These are phyloP conservation scores for Nomada ferruginata DNA, from an alignment of 2,888 invertebrate species.

Conservation along the genomic window DNA sequence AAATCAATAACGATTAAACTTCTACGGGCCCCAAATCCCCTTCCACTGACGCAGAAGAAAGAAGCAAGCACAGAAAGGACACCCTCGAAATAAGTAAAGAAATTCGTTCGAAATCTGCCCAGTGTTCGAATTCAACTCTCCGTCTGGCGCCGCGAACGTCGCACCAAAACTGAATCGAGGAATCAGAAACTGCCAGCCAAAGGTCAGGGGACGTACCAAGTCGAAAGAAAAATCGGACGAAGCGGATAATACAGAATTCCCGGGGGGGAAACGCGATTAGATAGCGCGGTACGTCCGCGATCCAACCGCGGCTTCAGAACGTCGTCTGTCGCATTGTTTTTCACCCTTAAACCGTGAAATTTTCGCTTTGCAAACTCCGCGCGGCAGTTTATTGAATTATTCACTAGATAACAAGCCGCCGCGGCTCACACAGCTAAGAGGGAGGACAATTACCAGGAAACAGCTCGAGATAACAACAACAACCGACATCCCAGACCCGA, in stretches of 20 bases:
- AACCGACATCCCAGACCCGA: constrained; percentile 73
- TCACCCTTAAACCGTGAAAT: constrained; percentile 75
- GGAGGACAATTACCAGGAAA: constrained; percentile 83
- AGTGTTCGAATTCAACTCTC: too few species aligned
- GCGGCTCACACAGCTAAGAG: constrained; percentile 74
- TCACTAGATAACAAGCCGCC: constrained; percentile 82
- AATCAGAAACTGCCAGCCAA: too few species aligned
- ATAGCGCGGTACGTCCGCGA: background rate
- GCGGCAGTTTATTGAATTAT: constrained; percentile 82
- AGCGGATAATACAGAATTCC: constrained; percentile 18
- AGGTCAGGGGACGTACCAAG: too few species aligned
- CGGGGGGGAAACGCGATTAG: constrained; percentile 26
- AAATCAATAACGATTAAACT: too few species aligned
- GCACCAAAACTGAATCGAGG: background rate
- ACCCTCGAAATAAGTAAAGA: too few species aligned
- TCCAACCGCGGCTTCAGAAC: background rate
- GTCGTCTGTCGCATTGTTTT: constrained; percentile 69
- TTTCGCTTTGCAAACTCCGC: constrained; percentile 74
- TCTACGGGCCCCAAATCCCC: too few species aligned
- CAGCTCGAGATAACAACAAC: constrained; percentile 82
- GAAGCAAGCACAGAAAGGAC: too few species aligned
- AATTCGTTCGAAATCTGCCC: too few species aligned
- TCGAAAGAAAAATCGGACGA: background rate
- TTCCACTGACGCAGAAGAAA: too few species aligned
- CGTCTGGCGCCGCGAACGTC: background rate